phyloP scores from a whole-genome alignment of 2,113 vertebrate species.

The Phrynosoma blainvillii region DNA sequence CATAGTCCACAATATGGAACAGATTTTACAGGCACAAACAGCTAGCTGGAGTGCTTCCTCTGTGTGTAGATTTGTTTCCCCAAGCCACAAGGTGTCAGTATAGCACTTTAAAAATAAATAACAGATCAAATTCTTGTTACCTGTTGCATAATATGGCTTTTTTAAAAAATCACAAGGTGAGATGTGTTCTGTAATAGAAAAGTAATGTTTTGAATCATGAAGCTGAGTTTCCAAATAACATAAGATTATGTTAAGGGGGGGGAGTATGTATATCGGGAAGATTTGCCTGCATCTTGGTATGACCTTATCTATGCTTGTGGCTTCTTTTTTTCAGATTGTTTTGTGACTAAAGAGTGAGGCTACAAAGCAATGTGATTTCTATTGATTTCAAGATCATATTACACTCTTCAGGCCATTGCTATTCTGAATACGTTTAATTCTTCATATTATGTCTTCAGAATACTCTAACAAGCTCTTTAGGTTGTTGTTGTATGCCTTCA shows the following conservation, averaged over 20 bases:
- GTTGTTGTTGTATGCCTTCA: no score
- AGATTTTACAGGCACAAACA: no score
- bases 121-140: not conserved
- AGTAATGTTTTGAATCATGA: not conserved
- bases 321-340: not conserved
- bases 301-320: no score
- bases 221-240: not conserved
- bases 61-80: not conserved
- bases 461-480: not conserved
- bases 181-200: not conserved
- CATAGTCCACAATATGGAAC: no score
- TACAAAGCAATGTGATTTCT: not conserved
- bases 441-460: not conserved
- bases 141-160: no score
- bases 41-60: no score
- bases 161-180: not conserved
- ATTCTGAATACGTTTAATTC: not conserved
- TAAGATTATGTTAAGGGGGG: not conserved
- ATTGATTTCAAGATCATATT: not conserved
- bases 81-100: conserved; percentile 52
- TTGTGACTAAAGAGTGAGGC: not conserved
- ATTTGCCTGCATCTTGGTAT: not conserved
- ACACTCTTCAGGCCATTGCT: not conserved
- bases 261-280: not conserved
- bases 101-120: not conserved